Conservation (phyloP, 2,888 invertebrate species). For the Drosophila trichaetosa region DNA sequence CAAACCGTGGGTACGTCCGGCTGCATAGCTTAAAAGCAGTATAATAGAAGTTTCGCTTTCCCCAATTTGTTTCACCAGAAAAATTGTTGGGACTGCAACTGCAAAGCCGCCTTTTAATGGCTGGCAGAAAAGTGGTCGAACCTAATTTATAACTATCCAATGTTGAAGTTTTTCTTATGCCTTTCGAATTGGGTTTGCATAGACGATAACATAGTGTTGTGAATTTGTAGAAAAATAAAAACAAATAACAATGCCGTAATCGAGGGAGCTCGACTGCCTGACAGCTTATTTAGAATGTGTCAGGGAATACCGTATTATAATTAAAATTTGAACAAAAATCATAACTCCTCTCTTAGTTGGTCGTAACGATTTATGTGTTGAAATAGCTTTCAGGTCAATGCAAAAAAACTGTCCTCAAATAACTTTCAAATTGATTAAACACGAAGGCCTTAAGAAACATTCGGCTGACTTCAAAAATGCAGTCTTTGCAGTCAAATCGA, state of each 20-base stretch:
- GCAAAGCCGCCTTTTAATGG: not conserved
- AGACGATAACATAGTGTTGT: not conserved
- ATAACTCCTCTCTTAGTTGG: not conserved
- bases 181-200: not conserved
- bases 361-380: not conserved
- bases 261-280: not conserved
- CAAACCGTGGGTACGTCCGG: conserved; percentile 19
- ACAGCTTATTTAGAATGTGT: not conserved
- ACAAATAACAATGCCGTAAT: not conserved
- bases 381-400: not conserved
- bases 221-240: too few species aligned
- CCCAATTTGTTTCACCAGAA: conserved; percentile 15
- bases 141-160: conserved; percentile 21
- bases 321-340: too few species aligned
- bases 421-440: not conserved
- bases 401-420: not conserved
- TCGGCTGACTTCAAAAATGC: not conserved
- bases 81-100: not conserved
- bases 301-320: not conserved
- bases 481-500: not conserved
- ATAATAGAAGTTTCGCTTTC: conserved; percentile 5
- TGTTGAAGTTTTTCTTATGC: not conserved
- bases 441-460: not conserved
- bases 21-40: conserved; percentile 9
- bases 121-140: not conserved